Conservation (phyloP, 2,113 vertebrate species). For the Eurystomus gularis region DNA sequence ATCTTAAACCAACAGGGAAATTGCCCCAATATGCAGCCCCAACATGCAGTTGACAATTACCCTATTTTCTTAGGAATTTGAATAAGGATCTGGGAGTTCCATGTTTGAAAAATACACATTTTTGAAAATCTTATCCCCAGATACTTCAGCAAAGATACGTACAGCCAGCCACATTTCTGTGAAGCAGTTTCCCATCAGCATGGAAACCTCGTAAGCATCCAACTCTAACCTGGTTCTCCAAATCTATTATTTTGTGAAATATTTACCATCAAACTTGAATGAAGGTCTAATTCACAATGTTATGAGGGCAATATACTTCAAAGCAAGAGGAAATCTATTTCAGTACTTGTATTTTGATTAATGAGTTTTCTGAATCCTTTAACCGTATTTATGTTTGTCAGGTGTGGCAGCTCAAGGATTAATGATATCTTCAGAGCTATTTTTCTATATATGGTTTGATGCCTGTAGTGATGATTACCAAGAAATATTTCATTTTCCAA, state of each 20-base stretch:
- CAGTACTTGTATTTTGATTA: constrained; percentile 45
- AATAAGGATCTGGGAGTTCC: neutral
- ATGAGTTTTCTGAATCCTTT: constrained; percentile 49
- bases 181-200: neutral
- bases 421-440: constrained; percentile 46
- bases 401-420: constrained; percentile 47
- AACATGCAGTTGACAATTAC: neutral
- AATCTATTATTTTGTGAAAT: neutral
- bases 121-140: neutral
- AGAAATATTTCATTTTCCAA: constrained; percentile 44
- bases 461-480: constrained; percentile 42
- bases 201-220: neutral
- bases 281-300: constrained; percentile 8
- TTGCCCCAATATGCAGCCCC: neutral
- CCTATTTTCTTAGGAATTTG: neutral
- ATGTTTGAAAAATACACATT: neutral
- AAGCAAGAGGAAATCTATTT: constrained; percentile 52
- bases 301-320: constrained; percentile 37
- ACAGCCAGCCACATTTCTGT: neutral
- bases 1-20: neutral
- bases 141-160: neutral
- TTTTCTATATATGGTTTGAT: constrained; percentile 36
- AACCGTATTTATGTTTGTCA: constrained; percentile 46
- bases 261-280: neutral
- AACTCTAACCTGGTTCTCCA: neutral